Evolutionary conservation across 2,797 vertebrate genomes (phyloP).

Genomic region (Galago senegalensis): DNA sequence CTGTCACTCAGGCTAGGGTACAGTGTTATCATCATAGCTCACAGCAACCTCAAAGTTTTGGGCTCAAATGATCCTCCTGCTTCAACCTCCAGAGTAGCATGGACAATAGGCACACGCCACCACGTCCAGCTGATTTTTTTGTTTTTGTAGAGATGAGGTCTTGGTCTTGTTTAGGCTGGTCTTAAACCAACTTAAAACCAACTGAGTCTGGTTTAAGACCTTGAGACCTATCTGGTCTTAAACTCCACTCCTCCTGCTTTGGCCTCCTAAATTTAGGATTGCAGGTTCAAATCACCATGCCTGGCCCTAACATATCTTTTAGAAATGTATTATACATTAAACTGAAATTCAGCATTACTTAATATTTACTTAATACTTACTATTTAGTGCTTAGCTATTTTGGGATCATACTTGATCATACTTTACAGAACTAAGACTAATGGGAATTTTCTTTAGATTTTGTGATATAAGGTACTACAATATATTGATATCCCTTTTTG

Average conservation of each 20-base stretch:
- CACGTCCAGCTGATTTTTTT: too few species aligned
- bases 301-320: background rate
- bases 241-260: background rate
- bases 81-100: too few species aligned
- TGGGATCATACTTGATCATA: background rate
- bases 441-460: conserved; percentile 34
- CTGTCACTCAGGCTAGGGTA: too few species aligned
- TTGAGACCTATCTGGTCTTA: too few species aligned
- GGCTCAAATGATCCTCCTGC: too few species aligned
- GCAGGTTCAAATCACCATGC: background rate
- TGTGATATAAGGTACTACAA: background rate
- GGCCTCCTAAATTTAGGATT: background rate
- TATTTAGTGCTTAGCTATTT: conserved; percentile 4
- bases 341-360: background rate
- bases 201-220: too few species aligned
- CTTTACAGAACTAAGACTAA: background rate
- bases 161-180: too few species aligned
- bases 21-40: too few species aligned
- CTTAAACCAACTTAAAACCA: too few species aligned
- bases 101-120: too few species aligned
- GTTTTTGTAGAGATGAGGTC: too few species aligned
- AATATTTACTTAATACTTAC: background rate
- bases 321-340: background rate
- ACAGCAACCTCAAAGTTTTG: too few species aligned
- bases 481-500: background rate